Base-by-base conservation (phyloP, 1,140 invertebrate genomes). In the Heliconius himera region DNA sequence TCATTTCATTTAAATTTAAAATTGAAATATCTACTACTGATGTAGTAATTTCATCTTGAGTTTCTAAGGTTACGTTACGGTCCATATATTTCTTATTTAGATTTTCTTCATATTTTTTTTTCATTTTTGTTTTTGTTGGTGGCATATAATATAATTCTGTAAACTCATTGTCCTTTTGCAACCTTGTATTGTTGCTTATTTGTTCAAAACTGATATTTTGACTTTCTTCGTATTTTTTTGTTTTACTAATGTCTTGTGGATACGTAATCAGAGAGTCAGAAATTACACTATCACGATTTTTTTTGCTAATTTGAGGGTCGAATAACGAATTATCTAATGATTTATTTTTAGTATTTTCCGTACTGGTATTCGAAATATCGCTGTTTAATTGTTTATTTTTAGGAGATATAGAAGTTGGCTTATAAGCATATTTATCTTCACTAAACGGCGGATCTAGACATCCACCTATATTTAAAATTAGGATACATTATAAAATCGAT, bases 361-460 rank as follows among this genome's bases (percentile, higher is more conserved):
- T 66, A 66, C 60, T 66, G 3, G 3, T 29, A 1, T 66, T 29
- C 1, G 26, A 66, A 66, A 11, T 29, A 16, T 66, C 26, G 26
- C 22, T 29, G 11, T 3, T 66, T 29, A 66, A 26, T 22, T 13
- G 8, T 3, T 66, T 66, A 29, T 26, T 66, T 16, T 26, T 29
- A 66, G 60, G 22, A 26, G 60, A 66, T 66, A 66, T 29, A 29
- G 60, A 26, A 26, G 56, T 33, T 29, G 74, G 81, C 77, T 82
- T 74, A 77, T 94, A 94, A 13, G 84, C 54, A 83, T 92, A 92
- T 82, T 82, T 91, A 13, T 94, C 92, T 87, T 94, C 92, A 80
- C 77, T 82, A 82, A 90, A 93, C 8, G 91, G 90, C 74, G 92
- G 92, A 86, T 94, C 92, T 70, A 94, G 83, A 70, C 91, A 94